A percentile compares a stretch with the other conserved stretches of the same genome.
phyloP scores from a whole-genome alignment of 2,113 vertebrate genomes.

The Bujurquina vittata region DNA sequence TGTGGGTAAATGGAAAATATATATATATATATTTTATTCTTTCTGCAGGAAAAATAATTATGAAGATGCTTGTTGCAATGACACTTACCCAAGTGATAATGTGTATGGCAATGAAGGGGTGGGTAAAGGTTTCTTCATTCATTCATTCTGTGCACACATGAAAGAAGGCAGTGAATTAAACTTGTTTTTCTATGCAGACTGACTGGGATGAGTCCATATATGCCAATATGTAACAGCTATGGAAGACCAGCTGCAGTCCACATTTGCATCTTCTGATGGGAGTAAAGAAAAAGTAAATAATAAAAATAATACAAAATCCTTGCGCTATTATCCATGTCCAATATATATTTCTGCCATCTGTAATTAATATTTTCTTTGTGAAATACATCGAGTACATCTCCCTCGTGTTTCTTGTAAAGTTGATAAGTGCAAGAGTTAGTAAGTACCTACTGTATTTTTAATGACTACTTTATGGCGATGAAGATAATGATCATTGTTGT shows the following conservation, averaged over 20 bases:
- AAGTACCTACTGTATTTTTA: too few species aligned
- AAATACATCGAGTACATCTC: too few species aligned
- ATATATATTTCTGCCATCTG: too few species aligned
- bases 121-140: neutral
- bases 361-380: too few species aligned
- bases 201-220: constrained; percentile 51
- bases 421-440: too few species aligned
- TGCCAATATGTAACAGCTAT: constrained; percentile 25
- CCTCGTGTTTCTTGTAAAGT: too few species aligned
- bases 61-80: neutral
- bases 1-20: neutral
- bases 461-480: too few species aligned
- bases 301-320: too few species aligned
- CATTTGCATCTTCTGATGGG: neutral
- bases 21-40: constrained; percentile 23
- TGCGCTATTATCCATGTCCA: too few species aligned
- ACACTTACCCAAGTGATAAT: neutral
- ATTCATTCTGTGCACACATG: neutral
- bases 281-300: neutral
- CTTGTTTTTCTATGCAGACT: constrained; percentile 26
- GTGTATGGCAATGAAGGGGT: constrained; percentile 58
- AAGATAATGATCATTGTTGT: too few species aligned
- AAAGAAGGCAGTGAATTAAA: neutral
- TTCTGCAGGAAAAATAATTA: constrained; percentile 12
- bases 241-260: neutral